Evolutionary conservation across 2,113 vertebrate genomes (phyloP).

Genomic region (Malurus melanocephalus): DNA sequence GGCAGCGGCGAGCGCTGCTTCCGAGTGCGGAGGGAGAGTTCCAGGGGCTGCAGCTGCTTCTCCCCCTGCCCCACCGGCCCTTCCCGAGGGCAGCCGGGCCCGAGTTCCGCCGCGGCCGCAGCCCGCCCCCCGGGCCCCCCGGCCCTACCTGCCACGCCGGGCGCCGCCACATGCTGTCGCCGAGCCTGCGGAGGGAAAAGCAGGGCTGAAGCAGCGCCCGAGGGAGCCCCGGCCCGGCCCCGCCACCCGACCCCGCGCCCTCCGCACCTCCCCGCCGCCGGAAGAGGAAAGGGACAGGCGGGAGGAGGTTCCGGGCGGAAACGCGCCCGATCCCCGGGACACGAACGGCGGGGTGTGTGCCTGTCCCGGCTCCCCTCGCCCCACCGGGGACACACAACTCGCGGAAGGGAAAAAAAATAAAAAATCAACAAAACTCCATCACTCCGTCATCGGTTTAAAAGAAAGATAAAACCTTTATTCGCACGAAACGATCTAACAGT

Average conservation of each 20-base stretch:
- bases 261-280: not conserved
- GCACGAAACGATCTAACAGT: not conserved
- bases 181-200: not conserved
- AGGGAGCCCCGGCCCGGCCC: not conserved
- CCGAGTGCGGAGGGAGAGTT: accelerated
- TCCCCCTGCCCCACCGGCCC: not conserved
- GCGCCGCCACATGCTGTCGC: slow-evolving; percentile 6
- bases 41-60: accelerated
- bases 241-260: not conserved
- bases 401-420: accelerated
- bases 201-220: not conserved
- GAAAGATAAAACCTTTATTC: slow-evolving; percentile 60
- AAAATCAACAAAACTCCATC: not conserved
- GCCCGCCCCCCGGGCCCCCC: not conserved
- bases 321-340: accelerated
- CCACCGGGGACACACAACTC: accelerated
- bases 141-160: slow-evolving; percentile 32
- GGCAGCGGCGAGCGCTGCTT: not conserved
- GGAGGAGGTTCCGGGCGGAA: not conserved
- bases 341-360: no score
- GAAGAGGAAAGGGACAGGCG: not conserved
- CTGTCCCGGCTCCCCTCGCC: no score
- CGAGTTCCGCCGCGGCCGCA: no score
- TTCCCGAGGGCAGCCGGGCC: not conserved
- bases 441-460: not conserved